Evolutionary conservation across 1,140 invertebrate genomes (phyloP).

Genomic region (Drosophila lini): DNA sequence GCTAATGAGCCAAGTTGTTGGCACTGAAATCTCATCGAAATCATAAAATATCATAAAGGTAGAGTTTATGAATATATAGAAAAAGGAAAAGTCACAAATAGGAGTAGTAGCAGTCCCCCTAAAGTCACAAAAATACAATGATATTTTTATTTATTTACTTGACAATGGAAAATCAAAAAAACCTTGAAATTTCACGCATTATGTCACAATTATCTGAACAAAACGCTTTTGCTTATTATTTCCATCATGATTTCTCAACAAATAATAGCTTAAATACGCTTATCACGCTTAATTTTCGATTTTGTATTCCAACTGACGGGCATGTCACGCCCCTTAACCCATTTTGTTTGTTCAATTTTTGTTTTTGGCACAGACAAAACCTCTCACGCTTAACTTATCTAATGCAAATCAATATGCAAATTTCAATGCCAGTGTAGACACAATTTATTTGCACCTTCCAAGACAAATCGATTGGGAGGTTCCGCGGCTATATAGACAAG

Average conservation of each 20-base stretch:
- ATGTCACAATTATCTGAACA: slow-evolving; percentile 12
- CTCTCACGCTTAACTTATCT: slow-evolving; percentile 49
- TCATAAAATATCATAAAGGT: slow-evolving; percentile 1
- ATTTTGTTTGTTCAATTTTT: slow-evolving; percentile 18
- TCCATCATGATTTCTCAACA: slow-evolving; percentile 33
- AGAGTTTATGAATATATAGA: not conserved
- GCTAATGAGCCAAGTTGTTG: slow-evolving; percentile 30
- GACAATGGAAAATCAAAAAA: not conserved
- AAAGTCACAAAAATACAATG: not conserved
- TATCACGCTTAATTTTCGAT: slow-evolving; percentile 43
- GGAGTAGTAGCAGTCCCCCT: no score
- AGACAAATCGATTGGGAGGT: slow-evolving; percentile 51
- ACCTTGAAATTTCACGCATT: slow-evolving; percentile 33
- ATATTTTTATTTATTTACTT: not conserved
- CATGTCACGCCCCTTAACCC: slow-evolving; percentile 42
- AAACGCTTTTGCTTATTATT: slow-evolving; percentile 20
- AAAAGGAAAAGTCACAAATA: not conserved
- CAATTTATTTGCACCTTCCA: slow-evolving; percentile 43
- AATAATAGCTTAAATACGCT: slow-evolving; percentile 37
- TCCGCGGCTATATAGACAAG: slow-evolving; percentile 13
- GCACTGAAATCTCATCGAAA: not conserved
- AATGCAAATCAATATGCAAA: slow-evolving; percentile 70
- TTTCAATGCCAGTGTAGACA: slow-evolving; percentile 65
- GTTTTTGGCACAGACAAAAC: slow-evolving; percentile 15
- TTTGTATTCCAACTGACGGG: slow-evolving; percentile 34